Base-by-base conservation (phyloP, 2,113 vertebrate genomes). In the Eptesicus fuscus region DNA sequence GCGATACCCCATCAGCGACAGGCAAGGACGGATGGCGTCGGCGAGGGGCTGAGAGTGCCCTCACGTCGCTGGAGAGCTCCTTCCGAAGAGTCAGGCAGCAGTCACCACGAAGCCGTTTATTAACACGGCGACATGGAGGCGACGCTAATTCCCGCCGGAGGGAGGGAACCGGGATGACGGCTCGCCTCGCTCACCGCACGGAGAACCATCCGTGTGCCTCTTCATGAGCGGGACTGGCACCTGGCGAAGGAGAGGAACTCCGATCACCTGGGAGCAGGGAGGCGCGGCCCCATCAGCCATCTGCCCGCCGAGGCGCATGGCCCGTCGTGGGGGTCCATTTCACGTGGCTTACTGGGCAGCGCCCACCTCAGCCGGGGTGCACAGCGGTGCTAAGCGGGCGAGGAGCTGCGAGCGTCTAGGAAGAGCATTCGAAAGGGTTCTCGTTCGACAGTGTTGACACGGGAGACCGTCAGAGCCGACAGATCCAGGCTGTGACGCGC, bases 161-260 rank as follows among this genome's bases (percentile, higher is more conserved):
- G 42, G 74, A 94, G 71, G 79, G 82, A 92, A 93, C 83, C 84
- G 88, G 79, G 96, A 97, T 96, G 92, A 97, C 78, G 80, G 95
- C 90, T 95, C 76, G 85, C 88, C 90, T 93, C 82, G 73, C 84
- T 63, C 51, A 32, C 63, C 87, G 88, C 95, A 93, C 94, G 86
- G 93, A 92, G 90, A 96, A 23, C 87, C 89, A 93, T 87, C 96
- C 93, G n/a, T 91, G 91, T 88, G 93, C 47, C 2, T 88, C 86
- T 94, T 89, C 78, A 91, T 78, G 74, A 70, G 23, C 28, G 35
- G 80, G 28, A n/a, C 35, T 65, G 93, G 87, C 90, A 93, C 93
- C 90, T 90, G 37, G 90, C 63, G 76, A 85, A 63, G 65, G 76
- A 82, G 90, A 87, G 76, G 93, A 87, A 56, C n/a, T 37, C 51